A percentile compares a stretch with the other conserved stretches of the same genome.
Evolutionary conservation across 30 jellyfish, hydroid and myxozoan genomes (phyloP).

Genomic region (Morbakka virulenta): DNA sequence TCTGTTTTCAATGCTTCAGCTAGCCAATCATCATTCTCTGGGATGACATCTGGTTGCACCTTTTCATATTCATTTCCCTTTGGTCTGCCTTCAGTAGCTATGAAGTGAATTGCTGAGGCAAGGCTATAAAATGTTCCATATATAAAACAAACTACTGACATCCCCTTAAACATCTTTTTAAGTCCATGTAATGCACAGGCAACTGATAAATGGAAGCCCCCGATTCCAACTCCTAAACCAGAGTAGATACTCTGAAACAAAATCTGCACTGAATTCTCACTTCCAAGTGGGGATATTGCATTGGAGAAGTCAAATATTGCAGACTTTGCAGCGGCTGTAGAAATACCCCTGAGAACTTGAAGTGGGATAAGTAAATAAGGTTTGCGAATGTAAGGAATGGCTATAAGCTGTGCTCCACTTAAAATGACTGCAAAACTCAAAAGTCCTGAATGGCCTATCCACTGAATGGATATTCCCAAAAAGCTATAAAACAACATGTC

Average conservation of each 20-base stretch:
- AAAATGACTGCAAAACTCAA: constrained; percentile 46
- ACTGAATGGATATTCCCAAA: constrained; percentile 56
- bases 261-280: constrained; percentile 53
- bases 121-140: constrained; percentile 16
- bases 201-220: constrained; percentile 51
- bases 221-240: constrained; percentile 72
- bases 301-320: constrained; percentile 40
- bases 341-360: constrained; percentile 47
- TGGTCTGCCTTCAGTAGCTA: background rate
- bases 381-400: constrained; percentile 23
- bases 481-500: constrained; percentile 54
- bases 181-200: constrained; percentile 53
- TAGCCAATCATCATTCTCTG: constrained; percentile 56
- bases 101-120: background rate
- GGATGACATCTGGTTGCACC: constrained; percentile 19
- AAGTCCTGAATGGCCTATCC: constrained; percentile 70
- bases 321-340: constrained; percentile 37
- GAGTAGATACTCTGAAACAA: constrained; percentile 51
- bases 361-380: constrained; percentile 43
- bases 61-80: constrained; percentile 12
- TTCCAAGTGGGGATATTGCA: constrained; percentile 38
- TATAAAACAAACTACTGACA: constrained; percentile 26
- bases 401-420: constrained; percentile 41
- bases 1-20: constrained; percentile 56
- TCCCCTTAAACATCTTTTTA: constrained; percentile 37